A percentile compares a stretch with the other conserved stretches of the same genome.
These are phyloP conservation scores for Drosophila ambigua DNA, from an alignment of 1,140 invertebrate genomes.

Conservation along the genomic window DNA sequence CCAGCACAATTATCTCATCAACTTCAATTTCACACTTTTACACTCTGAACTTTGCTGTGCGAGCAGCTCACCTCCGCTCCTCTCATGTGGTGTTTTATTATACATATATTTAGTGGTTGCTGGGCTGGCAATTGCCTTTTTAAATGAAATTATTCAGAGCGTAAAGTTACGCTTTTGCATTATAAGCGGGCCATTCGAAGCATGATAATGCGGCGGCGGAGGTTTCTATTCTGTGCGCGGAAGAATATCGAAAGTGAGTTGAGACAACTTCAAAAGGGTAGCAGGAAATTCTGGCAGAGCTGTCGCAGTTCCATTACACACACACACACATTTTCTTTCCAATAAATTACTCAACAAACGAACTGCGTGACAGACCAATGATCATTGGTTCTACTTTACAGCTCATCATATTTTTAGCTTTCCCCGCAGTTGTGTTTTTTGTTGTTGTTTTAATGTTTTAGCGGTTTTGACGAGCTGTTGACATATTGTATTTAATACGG, in stretches of 20 bases:
- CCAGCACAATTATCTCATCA: slow-evolving; percentile 56
- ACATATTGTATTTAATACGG: slow-evolving; percentile 76
- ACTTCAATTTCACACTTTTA: slow-evolving; percentile 72
- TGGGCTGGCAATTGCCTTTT: slow-evolving; percentile 22
- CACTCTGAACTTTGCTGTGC: slow-evolving; percentile 65
- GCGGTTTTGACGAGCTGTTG: slow-evolving; percentile 62
- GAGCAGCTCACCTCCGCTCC: neutral
- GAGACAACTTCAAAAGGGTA: neutral
- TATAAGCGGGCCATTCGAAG: slow-evolving; percentile 60
- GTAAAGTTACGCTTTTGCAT: slow-evolving; percentile 67
- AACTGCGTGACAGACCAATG: no score
- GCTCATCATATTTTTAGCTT: no score
- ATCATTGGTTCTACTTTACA: no score
- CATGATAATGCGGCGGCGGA: slow-evolving; percentile 47
- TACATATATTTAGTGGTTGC: slow-evolving; percentile 8
- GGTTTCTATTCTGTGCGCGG: slow-evolving; percentile 21
- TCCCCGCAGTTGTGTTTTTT: slow-evolving; percentile 21
- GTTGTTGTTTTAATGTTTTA: neutral
- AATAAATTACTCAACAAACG: no score
- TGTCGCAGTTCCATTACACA: no score
- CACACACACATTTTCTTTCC: no score
- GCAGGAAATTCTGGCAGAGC: no score
- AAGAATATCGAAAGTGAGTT: slow-evolving; percentile 35
- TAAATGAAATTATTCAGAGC: slow-evolving; percentile 71
- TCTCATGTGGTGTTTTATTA: slow-evolving; percentile 26